Conservation (phyloP, 2,797 vertebrate genomes). For the Galago senegalensis region DNA sequence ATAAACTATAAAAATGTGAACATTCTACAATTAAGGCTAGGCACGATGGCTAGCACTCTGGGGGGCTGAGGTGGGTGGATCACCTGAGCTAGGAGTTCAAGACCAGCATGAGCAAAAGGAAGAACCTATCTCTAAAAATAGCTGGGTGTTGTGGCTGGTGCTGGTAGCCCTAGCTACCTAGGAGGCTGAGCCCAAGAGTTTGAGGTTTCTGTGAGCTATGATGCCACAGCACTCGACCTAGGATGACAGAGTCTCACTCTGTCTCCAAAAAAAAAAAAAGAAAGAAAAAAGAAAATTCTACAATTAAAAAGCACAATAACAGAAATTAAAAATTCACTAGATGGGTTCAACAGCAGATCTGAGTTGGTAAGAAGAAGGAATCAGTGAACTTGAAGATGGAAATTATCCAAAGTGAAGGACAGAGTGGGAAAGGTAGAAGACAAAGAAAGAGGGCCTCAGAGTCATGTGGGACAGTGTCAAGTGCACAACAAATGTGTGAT, state of each 20-base stretch:
- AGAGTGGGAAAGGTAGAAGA: background rate
- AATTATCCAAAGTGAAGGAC: background rate
- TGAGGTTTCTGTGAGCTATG: too few relatives aligned
- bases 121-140: too few relatives aligned
- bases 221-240: too few relatives aligned
- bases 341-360: background rate
- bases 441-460: background rate
- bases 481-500: background rate
- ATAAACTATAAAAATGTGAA: background rate
- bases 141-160: too few relatives aligned
- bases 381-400: background rate
- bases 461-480: background rate
- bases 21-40: background rate
- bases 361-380: background rate
- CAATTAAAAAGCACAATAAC: background rate
- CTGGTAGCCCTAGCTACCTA: too few relatives aligned
- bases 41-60: too few relatives aligned
- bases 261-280: background rate
- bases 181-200: too few relatives aligned
- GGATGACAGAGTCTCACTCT: too few relatives aligned
- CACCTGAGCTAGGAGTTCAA: too few relatives aligned
- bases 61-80: too few relatives aligned
- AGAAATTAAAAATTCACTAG: conserved; percentile 38
- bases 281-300: background rate
- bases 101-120: too few relatives aligned